Evolutionary conservation across 1,140 invertebrate genomes (phyloP).

Genomic region (Cherax destructor): DNA sequence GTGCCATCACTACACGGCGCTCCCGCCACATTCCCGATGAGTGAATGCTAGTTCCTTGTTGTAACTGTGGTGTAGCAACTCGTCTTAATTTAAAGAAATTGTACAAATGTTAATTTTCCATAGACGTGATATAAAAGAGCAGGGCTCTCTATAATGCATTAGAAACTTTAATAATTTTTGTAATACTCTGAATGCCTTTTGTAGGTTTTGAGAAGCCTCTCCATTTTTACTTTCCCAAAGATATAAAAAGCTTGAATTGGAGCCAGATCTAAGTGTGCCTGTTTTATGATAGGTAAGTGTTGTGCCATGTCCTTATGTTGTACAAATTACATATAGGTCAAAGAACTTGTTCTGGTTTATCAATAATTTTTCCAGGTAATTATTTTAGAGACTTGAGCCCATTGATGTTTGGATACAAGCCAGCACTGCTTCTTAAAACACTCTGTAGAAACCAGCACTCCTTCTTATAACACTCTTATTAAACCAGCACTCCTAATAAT

Average conservation of each 20-base stretch:
- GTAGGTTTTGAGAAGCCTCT: not conserved
- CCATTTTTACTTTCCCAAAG: slow-evolving; percentile 4
- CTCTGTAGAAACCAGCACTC: no score
- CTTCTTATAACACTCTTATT: no score
- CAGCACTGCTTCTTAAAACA: no score
- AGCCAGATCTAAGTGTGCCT: slow-evolving; percentile 37
- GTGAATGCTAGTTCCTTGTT: slow-evolving; percentile 17
- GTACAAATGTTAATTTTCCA: slow-evolving; percentile 40
- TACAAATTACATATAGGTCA: slow-evolving; percentile 48
- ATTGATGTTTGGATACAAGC: not conserved
- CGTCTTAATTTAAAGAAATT: slow-evolving; percentile 21
- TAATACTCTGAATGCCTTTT: slow-evolving; percentile 6
- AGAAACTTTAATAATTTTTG: not conserved
- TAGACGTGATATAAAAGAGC: slow-evolving; percentile 7
- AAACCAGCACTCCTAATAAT: no score
- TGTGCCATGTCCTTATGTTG: slow-evolving; percentile 58
- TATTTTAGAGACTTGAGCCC: not conserved
- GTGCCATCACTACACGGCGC: slow-evolving; percentile 42
- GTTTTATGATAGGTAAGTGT: slow-evolving; percentile 52
- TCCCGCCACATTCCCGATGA: slow-evolving; percentile 47
- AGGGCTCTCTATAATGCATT: slow-evolving; percentile 31
- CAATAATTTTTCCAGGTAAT: not conserved
- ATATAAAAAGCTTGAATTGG: slow-evolving; percentile 16
- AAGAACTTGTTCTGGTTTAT: not conserved
- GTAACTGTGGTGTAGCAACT: not conserved